A percentile compares a stretch with the other conserved stretches of the same genome.
Evolutionary conservation across 2,888 invertebrate species (phyloP).

Genomic region (Aromia moschata): DNA sequence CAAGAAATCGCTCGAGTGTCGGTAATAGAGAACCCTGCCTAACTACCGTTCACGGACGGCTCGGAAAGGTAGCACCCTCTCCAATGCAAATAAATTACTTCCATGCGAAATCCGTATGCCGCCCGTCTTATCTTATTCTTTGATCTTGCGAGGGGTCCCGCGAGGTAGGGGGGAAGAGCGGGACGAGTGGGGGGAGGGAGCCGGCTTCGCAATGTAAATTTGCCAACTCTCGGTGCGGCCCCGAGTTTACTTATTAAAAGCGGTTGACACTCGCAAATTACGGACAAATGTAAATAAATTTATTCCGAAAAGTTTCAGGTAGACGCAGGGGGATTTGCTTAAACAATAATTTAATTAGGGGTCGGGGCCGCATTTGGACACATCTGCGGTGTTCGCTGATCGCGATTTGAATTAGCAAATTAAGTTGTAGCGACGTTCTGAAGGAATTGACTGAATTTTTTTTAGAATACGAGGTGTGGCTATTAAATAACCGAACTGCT

Average conservation of each 20-base stretch:
- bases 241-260: constrained; percentile 32
- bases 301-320: constrained; percentile 11
- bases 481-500: too few species aligned
- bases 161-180: too few species aligned
- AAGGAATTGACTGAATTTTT: too few species aligned
- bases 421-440: neutral
- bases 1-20: constrained; percentile 45
- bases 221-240: constrained; percentile 16
- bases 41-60: constrained; percentile 39
- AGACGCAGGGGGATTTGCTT: constrained; percentile 8
- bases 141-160: constrained; percentile 40
- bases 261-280: constrained; percentile 26
- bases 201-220: constrained; percentile 26
- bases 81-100: constrained; percentile 53
- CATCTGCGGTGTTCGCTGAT: constrained; percentile 1
- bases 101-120: constrained; percentile 46
- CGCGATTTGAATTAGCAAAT: constrained; percentile 2
- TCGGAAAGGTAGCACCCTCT: constrained; percentile 44
- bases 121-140: constrained; percentile 50
- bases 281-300: constrained; percentile 23
- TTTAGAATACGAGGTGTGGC: too few species aligned
- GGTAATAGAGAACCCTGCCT: constrained; percentile 46
- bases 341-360: constrained; percentile 19
- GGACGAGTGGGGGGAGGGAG: constrained; percentile 16
- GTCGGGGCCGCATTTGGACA: neutral